Percentiles rank a stretch among this genome's conserved stretches.
Conservation (phyloP, 2,888 invertebrate genomes). For the Parnassius orleans region DNA sequence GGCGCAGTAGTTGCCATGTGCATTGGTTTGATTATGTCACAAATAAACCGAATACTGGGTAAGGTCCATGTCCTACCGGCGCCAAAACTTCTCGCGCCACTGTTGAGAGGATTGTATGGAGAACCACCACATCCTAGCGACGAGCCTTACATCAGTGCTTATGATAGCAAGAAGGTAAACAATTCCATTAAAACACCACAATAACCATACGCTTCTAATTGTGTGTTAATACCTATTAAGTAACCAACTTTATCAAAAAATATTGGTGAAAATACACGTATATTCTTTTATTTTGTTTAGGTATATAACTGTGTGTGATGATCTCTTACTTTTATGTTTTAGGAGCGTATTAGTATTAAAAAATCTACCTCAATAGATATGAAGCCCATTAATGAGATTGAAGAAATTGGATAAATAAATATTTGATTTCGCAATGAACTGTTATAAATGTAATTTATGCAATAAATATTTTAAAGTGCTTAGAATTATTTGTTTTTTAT, state of each 20-base stretch:
- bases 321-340: slow-evolving; percentile 28
- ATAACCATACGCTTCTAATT: not conserved
- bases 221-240: not conserved
- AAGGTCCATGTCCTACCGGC: slow-evolving; percentile 59
- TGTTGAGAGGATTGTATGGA: slow-evolving; percentile 81
- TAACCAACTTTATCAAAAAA: no score
- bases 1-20: slow-evolving; percentile 58
- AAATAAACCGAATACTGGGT: slow-evolving; percentile 50
- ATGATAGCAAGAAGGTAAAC: slow-evolving; percentile 59
- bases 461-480: no score
- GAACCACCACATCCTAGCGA: slow-evolving; percentile 71
- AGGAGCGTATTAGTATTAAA: slow-evolving; percentile 48
- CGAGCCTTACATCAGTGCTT: slow-evolving; percentile 65
- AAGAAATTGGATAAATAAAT: slow-evolving; percentile 45
- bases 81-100: slow-evolving; percentile 84
- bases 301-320: not conserved
- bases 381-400: slow-evolving; percentile 60
- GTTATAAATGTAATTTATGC: not conserved
- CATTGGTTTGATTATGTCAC: slow-evolving; percentile 55
- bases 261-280: no score
- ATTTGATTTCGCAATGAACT: slow-evolving; percentile 38
- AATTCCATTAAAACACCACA: not conserved
- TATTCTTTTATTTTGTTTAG: not conserved
- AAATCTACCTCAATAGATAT: slow-evolving; percentile 57
- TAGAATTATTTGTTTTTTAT: no score